Conservation (phyloP, 2,113 vertebrate genomes). For the Phodopus roborovskii region DNA sequence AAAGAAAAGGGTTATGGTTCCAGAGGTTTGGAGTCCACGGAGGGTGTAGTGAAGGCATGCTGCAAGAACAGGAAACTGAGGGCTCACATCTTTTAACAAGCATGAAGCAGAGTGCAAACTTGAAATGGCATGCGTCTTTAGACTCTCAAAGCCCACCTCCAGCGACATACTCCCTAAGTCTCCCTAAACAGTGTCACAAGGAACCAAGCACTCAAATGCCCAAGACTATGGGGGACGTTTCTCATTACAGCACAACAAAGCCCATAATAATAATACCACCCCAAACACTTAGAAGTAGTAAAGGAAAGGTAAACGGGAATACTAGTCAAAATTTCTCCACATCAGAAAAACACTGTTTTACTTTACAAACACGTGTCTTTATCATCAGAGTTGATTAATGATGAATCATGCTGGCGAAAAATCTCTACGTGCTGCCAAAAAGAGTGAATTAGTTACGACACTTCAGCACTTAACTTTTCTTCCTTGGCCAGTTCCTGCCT, state of each 20-base stretch:
- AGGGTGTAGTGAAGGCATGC: background rate
- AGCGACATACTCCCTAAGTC: background rate
- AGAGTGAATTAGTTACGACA: background rate
- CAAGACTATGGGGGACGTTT: too few relatives aligned
- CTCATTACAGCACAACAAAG: background rate
- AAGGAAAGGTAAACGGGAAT: background rate
- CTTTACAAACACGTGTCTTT: background rate
- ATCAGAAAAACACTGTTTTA: background rate
- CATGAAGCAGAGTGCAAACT: background rate
- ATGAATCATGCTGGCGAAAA: background rate
- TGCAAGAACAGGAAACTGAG: background rate
- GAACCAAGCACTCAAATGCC: background rate
- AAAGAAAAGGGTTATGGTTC: background rate
- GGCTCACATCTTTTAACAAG: background rate
- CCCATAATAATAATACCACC: background rate
- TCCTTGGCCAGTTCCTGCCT: slow-evolving; percentile 93
- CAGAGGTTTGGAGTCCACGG: background rate
- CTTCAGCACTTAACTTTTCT: slow-evolving; percentile 90
- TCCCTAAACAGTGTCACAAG: background rate
- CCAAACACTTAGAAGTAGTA: background rate
- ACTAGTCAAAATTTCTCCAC: background rate
- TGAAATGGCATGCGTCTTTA: background rate
- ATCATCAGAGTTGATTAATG: background rate
- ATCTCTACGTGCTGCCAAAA: background rate
- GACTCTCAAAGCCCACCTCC: background rate